A percentile compares a stretch with the other conserved stretches of the same genome.
These are phyloP conservation scores for Rapana venosa DNA, from an alignment of 2,888 invertebrate species.

Conservation along the genomic window DNA sequence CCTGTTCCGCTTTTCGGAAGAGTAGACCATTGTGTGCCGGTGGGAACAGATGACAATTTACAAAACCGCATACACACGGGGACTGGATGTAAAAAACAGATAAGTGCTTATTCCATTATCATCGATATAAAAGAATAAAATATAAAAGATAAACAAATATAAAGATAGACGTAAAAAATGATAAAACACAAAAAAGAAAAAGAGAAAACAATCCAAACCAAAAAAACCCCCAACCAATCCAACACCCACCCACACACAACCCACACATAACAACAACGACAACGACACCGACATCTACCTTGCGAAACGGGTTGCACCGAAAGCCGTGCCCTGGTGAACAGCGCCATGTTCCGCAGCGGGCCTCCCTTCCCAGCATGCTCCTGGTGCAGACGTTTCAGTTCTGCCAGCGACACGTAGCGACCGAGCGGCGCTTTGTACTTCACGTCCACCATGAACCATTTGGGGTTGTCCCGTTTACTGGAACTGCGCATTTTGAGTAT, in stretches of 20 bases:
- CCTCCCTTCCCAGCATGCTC: constrained; percentile 73
- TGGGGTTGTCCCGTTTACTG: constrained; percentile 67
- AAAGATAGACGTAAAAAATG: no score
- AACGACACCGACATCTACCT: constrained; percentile 55
- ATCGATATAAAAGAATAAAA: no score
- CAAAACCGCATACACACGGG: no score
- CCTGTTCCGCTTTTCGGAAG: no score
- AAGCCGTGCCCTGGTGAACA: constrained; percentile 75
- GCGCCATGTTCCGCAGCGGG: constrained; percentile 70
- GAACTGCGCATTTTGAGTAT: constrained; percentile 52
- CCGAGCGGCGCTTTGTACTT: constrained; percentile 72
- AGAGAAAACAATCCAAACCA: no score
- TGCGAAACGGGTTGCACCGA: constrained; percentile 76
- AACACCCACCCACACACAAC: not conserved
- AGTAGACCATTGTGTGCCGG: no score
- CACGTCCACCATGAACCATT: constrained; percentile 78
- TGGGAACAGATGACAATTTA: no score
- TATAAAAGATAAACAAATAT: no score
- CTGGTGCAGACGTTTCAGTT: constrained; percentile 71
- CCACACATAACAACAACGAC: not conserved
- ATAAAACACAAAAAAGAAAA: no score
- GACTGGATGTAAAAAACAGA: no score
- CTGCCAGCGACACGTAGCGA: constrained; percentile 71
- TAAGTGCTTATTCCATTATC: no score
- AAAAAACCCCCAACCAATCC: no score